phyloP scores from a whole-genome alignment of 2,888 invertebrate genomes.

The Coelinius sp. region DNA sequence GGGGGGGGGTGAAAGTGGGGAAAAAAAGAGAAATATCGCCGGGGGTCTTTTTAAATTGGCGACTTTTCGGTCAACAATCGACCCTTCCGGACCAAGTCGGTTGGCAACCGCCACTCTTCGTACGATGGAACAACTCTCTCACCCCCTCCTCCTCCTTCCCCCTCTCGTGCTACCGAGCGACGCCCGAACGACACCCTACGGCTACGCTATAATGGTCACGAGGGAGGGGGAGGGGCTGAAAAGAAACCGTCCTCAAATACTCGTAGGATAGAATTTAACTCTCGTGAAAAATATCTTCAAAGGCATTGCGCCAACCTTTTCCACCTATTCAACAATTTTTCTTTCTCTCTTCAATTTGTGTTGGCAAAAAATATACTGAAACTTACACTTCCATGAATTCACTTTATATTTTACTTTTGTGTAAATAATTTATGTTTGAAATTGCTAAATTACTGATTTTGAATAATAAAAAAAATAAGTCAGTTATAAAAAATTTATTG shows the following conservation, averaged over 20 bases:
- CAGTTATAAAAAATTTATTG: too few species aligned
- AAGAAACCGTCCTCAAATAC: conserved; percentile 42
- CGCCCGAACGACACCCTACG: conserved; percentile 46
- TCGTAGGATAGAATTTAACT: conserved; percentile 47
- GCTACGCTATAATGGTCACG: conserved; percentile 52
- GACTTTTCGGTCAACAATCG: conserved; percentile 72
- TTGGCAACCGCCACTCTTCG: conserved; percentile 46
- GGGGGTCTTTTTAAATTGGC: conserved; percentile 69
- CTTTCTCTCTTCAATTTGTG: conserved; percentile 12
- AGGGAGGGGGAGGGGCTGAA: conserved; percentile 49
- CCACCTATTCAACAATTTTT: background rate
- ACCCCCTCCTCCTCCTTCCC: conserved; percentile 28
- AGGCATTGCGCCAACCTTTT: conserved; percentile 37
- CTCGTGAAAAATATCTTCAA: conserved; percentile 48
- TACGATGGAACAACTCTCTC: conserved; percentile 43
- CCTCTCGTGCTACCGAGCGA: conserved; percentile 23
- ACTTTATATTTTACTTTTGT: background rate
- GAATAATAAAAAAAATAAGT: too few species aligned
- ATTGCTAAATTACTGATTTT: too few species aligned
- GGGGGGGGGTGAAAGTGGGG: background rate
- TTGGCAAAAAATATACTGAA: conserved; percentile 29
- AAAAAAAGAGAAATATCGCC: conserved; percentile 47
- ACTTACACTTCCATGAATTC: background rate
- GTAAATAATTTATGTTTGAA: too few species aligned
- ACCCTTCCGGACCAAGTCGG: conserved; percentile 66